These are phyloP conservation scores for Osmoderma eremita DNA, from an alignment of 2,888 invertebrate genomes.

Conservation along the genomic window DNA sequence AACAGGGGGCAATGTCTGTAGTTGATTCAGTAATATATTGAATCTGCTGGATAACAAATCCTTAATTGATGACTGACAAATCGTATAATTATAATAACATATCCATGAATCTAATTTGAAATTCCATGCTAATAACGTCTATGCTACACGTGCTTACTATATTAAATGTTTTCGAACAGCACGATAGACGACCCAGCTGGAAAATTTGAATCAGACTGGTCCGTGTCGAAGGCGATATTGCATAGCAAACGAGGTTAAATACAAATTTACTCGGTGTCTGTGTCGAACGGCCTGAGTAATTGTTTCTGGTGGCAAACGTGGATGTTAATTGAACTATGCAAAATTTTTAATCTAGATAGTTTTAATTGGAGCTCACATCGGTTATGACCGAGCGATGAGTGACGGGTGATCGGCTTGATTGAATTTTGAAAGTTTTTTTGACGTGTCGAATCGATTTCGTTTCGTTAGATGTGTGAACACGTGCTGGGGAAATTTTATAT, in stretches of 20 bases:
- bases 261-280: constrained; percentile 19
- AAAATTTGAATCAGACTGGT: constrained; percentile 8
- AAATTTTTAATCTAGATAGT: constrained; percentile 25
- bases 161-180: not conserved
- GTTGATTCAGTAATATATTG: too few species aligned
- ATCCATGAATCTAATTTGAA: not conserved
- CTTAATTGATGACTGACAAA: too few species aligned
- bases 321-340: constrained; percentile 31
- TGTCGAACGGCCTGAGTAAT: constrained; percentile 15
- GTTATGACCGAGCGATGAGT: not conserved
- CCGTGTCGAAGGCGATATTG: constrained; percentile 11
- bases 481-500: too few species aligned
- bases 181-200: not conserved
- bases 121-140: too few species aligned
- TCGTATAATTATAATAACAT: too few species aligned
- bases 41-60: too few species aligned
- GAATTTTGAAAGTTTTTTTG: constrained; percentile 10
- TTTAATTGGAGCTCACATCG: constrained; percentile 14
- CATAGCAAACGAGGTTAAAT: constrained; percentile 22
- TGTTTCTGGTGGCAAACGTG: constrained; percentile 18
- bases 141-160: too few species aligned
- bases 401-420: constrained; percentile 12
- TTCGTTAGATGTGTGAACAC: not conserved
- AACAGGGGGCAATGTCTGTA: too few species aligned
- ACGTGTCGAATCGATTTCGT: not conserved